A percentile compares a stretch with the other conserved stretches of the same genome.
Conservation (phyloP, 2,797 vertebrate genomes). For the Galaxias olidus region DNA sequence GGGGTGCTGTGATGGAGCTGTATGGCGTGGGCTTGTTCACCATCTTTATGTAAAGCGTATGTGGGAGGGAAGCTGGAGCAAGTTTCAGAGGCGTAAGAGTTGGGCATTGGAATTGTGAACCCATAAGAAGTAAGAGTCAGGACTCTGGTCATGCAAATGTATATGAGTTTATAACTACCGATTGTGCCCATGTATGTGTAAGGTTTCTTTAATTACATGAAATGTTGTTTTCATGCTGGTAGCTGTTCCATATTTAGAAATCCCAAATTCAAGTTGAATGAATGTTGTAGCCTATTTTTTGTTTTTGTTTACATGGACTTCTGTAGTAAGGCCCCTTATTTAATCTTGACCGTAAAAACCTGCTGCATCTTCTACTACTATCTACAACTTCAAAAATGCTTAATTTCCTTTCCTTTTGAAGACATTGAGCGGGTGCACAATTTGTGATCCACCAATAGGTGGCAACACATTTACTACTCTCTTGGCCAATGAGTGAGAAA, state of each 20-base stretch:
- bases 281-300: too few relatives aligned
- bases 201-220: too few relatives aligned
- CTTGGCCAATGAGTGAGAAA: conserved; percentile 52
- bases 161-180: neutral
- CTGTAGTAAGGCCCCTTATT: neutral
- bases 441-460: conserved; percentile 56
- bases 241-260: too few relatives aligned
- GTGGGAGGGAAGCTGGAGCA: conserved; percentile 62
- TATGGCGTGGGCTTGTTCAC: conserved; percentile 56
- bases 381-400: conserved; percentile 39
- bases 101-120: conserved; percentile 45
- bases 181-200: too few relatives aligned
- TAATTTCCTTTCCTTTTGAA: conserved; percentile 45
- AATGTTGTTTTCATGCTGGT: too few relatives aligned
- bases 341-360: too few relatives aligned
- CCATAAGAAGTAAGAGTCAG: conserved; percentile 53
- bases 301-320: too few relatives aligned
- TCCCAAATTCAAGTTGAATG: too few relatives aligned
- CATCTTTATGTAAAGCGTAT: conserved; percentile 69
- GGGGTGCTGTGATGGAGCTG: conserved; percentile 15
- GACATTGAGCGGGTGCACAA: conserved; percentile 31
- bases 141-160: neutral
- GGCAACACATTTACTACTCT: conserved; percentile 53
- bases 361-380: neutral
- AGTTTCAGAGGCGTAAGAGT: conserved; percentile 32